Base-by-base conservation (phyloP, 1,140 invertebrate species). In the Cardiocondyla obscurior region DNA sequence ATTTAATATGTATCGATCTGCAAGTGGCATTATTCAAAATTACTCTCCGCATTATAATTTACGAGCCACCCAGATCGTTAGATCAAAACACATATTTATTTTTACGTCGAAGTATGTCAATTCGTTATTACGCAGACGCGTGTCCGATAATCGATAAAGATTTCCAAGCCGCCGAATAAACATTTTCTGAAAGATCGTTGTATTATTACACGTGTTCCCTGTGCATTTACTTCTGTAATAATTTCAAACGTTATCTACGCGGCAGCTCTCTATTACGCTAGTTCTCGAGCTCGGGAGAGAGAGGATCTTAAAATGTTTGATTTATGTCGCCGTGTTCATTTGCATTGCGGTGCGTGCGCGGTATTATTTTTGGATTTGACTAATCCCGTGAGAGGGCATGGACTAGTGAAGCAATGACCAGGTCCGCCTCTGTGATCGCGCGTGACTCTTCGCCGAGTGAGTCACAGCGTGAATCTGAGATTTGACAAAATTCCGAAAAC, bases 321-420 rank as follows among this genome's bases (percentile, higher is more conserved):
- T 87, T 85, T 85, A 77, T 72, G 85, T 77, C 36, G 82, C 60
- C 55, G 64, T 36, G 25, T 55, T 49, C 65, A 82, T 88, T 88
- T 87, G 70, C 73, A 85, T 49, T 36, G 72, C 53, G 70, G 33
- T 44, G 49, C 33, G 25, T 64, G 70, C 36, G 70, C 65, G 83
- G 65, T 88, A 88, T 88, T 88, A 88, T 88, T 88, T 88, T 88
- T 70, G 86, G 87, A 85, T 88, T 88, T 88, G 87, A 88, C 87
- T 88, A 88, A 88, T 88, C 86, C 86, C 58, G 72, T 58, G 86
- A 85, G 83, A 88, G 86, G 73, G 83, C 83, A 88, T 81, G 83
- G 55, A 88, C 72, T 81, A 85, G 65, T 36, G 51, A 72, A 81
- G 28, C 39, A 69, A 83, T 85, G 83, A 88, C 67, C 70, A 73